Percentiles rank a stretch among this genome's conserved stretches.
These are phyloP conservation scores for Drosophila chauvacae DNA, from an alignment of 1,140 invertebrate genomes.

Conservation along the genomic window DNA sequence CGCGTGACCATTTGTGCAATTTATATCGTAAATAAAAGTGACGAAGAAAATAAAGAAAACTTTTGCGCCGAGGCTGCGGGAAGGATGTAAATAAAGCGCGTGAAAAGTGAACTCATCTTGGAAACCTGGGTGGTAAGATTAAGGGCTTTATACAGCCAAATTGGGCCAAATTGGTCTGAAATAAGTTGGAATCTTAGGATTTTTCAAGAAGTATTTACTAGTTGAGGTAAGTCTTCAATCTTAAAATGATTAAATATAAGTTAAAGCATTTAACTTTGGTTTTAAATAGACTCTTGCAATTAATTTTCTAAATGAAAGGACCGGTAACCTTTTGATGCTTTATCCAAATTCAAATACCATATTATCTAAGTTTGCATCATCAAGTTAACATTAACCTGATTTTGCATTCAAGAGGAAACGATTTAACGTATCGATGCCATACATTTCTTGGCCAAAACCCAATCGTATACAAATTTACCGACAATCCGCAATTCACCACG, in stretches of 20 bases:
- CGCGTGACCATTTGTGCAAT: constrained; percentile 70
- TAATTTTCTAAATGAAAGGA: no score
- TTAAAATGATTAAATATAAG: no score
- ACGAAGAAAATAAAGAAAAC: constrained; percentile 37
- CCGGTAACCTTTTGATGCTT: no score
- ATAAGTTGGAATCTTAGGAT: background rate
- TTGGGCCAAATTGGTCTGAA: background rate
- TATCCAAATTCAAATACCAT: no score
- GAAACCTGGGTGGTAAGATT: background rate
- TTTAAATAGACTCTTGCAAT: no score
- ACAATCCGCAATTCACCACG: constrained; percentile 44
- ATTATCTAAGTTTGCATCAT: no score
- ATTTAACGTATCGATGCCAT: background rate
- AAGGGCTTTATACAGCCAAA: background rate
- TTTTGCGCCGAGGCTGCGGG: constrained; percentile 3
- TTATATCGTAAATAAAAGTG: constrained; percentile 79
- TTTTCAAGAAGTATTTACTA: background rate
- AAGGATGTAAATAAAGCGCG: constrained; percentile 33
- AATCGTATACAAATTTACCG: constrained; percentile 39
- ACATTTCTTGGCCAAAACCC: no score
- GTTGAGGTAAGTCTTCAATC: background rate
- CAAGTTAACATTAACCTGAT: background rate
- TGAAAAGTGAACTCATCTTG: constrained; percentile 12
- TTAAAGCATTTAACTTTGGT: no score
- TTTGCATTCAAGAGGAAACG: background rate